A percentile compares a stretch with the other conserved stretches of the same genome.
phyloP scores from a whole-genome alignment of 2,113 vertebrate genomes.

The Halichoerus grypus region DNA sequence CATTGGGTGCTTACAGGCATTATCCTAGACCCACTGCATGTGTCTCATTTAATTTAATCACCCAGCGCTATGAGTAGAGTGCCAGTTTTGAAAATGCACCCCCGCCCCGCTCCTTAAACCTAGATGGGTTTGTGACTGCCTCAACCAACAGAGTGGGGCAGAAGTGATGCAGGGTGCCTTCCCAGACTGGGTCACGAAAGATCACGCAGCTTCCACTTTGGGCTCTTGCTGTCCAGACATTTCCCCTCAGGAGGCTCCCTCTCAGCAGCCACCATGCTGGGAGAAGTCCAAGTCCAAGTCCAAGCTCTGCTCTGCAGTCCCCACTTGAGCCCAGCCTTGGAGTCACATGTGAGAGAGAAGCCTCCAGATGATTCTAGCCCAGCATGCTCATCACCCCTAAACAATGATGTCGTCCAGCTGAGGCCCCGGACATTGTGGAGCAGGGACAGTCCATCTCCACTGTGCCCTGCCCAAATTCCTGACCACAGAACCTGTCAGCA shows the following conservation, averaged over 20 bases:
- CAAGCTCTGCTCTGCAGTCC: neutral
- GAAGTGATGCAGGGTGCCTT: neutral
- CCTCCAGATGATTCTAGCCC: neutral
- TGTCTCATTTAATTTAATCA: neutral
- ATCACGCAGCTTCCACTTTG: neutral
- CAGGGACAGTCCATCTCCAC: neutral
- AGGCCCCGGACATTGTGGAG: neutral
- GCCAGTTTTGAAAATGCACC: neutral
- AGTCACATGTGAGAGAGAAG: neutral
- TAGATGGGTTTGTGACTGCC: neutral
- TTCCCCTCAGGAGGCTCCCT: neutral
- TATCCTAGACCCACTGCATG: neutral
- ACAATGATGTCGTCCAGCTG: neutral
- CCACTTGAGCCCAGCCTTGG: neutral
- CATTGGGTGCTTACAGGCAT: neutral
- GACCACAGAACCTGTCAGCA: neutral
- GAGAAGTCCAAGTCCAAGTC: neutral
- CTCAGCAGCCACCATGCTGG: neutral
- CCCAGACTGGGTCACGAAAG: neutral
- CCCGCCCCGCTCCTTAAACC: neutral
- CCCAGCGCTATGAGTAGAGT: neutral
- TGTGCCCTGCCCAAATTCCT: neutral
- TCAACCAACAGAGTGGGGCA: neutral
- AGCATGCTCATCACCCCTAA: too few relatives aligned
- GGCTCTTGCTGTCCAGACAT: neutral